phyloP scores from a whole-genome alignment of 1,140 invertebrate species.

The Cyclina sinensis region DNA sequence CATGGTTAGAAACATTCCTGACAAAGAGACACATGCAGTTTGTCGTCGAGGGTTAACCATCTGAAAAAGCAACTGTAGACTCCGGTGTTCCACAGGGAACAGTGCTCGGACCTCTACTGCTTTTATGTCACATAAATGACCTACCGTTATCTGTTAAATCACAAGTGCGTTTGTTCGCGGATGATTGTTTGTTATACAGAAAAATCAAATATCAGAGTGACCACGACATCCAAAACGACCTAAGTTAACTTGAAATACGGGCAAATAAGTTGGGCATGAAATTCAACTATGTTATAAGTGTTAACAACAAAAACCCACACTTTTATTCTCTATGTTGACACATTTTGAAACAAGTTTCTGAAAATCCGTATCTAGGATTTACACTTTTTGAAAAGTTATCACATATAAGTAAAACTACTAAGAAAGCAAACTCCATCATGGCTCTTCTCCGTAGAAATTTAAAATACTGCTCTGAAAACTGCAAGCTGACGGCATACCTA shows the following conservation, averaged over 20 bases:
- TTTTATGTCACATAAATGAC: slow-evolving; percentile 18
- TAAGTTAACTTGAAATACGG: slow-evolving; percentile 5
- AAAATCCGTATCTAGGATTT: neutral
- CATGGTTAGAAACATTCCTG: neutral
- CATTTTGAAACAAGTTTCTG: neutral
- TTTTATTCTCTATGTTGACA: neutral
- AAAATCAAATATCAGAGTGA: neutral
- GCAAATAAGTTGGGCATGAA: slow-evolving; percentile 18
- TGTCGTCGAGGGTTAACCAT: neutral
- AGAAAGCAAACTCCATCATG: too few relatives aligned
- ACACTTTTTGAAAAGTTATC: neutral
- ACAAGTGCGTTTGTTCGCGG: neutral
- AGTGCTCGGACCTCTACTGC: neutral
- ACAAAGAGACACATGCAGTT: neutral
- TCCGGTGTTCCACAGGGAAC: neutral
- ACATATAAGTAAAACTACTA: too few relatives aligned
- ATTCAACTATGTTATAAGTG: neutral
- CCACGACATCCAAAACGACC: slow-evolving; percentile 1
- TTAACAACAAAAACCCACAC: slow-evolving; percentile 28
- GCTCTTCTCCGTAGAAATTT: too few relatives aligned
- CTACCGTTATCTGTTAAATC: neutral
- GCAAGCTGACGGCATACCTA: too few relatives aligned
- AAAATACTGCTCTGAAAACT: too few relatives aligned
- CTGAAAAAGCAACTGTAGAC: neutral
- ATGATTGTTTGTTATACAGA: neutral